Evolutionary conservation across 1,140 invertebrate genomes (phyloP).

Genomic region (Leptestheria dahalacensis): DNA sequence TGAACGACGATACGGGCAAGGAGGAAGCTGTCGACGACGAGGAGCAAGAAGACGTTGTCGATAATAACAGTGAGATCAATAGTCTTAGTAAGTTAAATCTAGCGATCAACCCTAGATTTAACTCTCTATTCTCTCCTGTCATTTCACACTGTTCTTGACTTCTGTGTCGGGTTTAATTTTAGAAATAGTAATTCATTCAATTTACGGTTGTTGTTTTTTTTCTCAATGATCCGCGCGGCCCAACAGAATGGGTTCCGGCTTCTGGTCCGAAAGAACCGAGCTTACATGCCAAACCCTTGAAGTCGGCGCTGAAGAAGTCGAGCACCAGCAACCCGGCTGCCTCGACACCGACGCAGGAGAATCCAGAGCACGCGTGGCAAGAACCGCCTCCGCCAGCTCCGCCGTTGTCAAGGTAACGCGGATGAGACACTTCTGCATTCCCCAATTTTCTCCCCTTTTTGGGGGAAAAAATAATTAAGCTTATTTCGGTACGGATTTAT

Average conservation of each 20-base stretch:
- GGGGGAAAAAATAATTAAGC: no score
- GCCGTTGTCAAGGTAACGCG: constrained; percentile 1
- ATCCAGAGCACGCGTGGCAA: constrained; percentile 40
- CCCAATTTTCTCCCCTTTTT: no score
- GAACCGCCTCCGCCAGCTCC: constrained; percentile 12
- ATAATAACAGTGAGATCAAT: background rate
- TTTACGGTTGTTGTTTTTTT: background rate
- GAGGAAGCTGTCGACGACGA: constrained; percentile 8
- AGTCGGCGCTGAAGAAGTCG: constrained; percentile 81
- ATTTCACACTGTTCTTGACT: no score
- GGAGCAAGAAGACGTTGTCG: background rate
- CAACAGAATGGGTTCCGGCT: constrained; percentile 75
- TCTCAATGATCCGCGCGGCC: constrained; percentile 18
- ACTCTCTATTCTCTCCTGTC: no score
- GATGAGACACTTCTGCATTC: no score
- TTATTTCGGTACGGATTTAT: no score
- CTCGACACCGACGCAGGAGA: constrained; percentile 59
- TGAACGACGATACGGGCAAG: constrained; percentile 40
- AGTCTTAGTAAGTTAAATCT: background rate
- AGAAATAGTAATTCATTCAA: no score
- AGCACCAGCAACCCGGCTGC: constrained; percentile 39
- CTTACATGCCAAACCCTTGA: constrained; percentile 72
- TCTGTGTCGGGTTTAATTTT: no score
- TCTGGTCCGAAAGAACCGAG: constrained; percentile 47
- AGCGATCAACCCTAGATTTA: no score